A percentile compares a stretch with the other conserved stretches of the same genome.
These are phyloP conservation scores for Octomys mimax DNA, from an alignment of 2,797 vertebrate species.

Conservation along the genomic window DNA sequence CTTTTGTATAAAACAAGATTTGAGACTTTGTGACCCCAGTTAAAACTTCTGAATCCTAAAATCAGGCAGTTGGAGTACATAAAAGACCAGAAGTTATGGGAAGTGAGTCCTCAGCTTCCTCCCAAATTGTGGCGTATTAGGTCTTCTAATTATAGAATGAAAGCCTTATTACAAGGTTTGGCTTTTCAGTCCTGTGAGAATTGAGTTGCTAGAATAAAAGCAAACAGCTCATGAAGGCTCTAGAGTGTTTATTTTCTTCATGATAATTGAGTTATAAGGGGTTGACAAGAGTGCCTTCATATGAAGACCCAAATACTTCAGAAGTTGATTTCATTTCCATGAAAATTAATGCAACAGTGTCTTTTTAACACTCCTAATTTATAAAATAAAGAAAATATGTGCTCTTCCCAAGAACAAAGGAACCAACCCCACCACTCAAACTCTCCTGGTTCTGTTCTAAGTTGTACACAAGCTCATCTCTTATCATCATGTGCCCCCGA, in stretches of 20 bases:
- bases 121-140: not conserved
- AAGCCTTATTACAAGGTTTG: slow-evolving; percentile 25
- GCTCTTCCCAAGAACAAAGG: slow-evolving; percentile 59
- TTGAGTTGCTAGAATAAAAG: slow-evolving; percentile 61
- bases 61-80: slow-evolving; percentile 38
- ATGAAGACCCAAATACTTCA: not conserved
- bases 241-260: slow-evolving; percentile 52
- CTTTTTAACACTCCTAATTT: slow-evolving; percentile 7
- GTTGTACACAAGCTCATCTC: not conserved
- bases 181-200: slow-evolving; percentile 22
- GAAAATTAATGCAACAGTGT: slow-evolving; percentile 60
- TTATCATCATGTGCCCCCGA: not conserved
- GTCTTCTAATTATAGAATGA: slow-evolving; percentile 54
- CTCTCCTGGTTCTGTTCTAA: slow-evolving; percentile 31
- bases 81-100: not conserved
- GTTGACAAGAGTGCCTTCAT: slow-evolving; percentile 39
- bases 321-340: slow-evolving; percentile 61
- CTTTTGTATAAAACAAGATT: slow-evolving; percentile 30
- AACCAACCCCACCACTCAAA: not conserved
- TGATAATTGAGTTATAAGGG: not conserved
- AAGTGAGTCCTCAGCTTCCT: not conserved
- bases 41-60: slow-evolving; percentile 21
- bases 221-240: slow-evolving; percentile 53
- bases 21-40: not conserved
- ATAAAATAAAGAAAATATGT: slow-evolving; percentile 1